Base-by-base conservation (phyloP, 1,140 invertebrate species). In the Heliconius congener region DNA sequence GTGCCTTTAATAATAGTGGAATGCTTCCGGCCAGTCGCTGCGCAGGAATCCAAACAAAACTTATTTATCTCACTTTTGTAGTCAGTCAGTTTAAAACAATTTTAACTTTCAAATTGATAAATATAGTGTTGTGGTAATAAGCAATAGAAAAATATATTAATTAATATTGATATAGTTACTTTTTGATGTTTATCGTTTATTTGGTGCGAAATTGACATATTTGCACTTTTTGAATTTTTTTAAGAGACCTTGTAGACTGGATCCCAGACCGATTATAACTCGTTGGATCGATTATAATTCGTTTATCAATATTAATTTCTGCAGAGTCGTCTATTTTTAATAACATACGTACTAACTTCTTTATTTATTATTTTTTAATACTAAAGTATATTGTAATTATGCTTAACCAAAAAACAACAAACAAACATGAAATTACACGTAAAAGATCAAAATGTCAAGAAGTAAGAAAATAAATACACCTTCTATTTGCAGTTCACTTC, bases 1-100 rank as follows among this genome's bases (percentile, higher is more conserved):
- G 87, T 88, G 86, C 88, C 89, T 91, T 91, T 89, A 91, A 87
- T 87, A 84, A 87, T 88, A 87, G 86, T 86, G 86, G 84, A 87
- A 87, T 85, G 84, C 84, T 87, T 90, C 84, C 82, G 85, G 83
- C 60, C 82, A 87, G 86, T 85, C 78, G 79, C 84, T 85, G 80
- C 78, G 81, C 80, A 86, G 84, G 82, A 87, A 87, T 87, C 83
- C 83, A 78, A 83, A 85, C 81, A 66, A 55, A 74, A 77, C 73
- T 78, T 81, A 4, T 37, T 71, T 77, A 60, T 79, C 39, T 75
- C 46, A 74, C 27, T 73, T 72, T 79, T 76, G 34, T 72, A 42
- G 50, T 55, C 50, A 77, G 76, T 39, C 50, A 16, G 52, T 8
- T 77, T 8, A 76, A 77, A 71, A 72, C 66, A 72, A 72, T 77